A percentile compares a stretch with the other conserved stretches of the same genome.
Evolutionary conservation across 1,140 invertebrate genomes (phyloP).

Genomic region (Sitobion miscanthi): DNA sequence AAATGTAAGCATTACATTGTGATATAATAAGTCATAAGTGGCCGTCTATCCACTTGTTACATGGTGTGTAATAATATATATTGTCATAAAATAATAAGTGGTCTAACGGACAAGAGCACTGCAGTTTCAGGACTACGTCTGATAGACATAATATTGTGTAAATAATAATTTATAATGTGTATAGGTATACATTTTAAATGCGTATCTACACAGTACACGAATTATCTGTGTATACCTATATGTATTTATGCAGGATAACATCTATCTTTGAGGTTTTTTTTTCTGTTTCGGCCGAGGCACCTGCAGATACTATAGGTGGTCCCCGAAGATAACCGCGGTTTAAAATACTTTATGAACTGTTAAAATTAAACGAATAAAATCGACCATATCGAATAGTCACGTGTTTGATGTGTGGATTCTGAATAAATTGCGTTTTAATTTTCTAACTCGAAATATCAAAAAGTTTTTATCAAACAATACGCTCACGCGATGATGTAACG

Average conservation of each 20-base stretch:
- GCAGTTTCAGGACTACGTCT: not conserved
- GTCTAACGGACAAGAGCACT: not conserved
- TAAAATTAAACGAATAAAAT: not conserved
- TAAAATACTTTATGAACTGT: not conserved
- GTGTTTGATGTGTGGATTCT: not conserved
- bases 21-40: constrained; percentile 11
- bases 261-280: not conserved
- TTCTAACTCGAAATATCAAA: too few relatives aligned
- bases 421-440: too few relatives aligned
- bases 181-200: not conserved
- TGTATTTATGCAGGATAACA: not conserved
- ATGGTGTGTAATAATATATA: not conserved
- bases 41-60: not conserved
- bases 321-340: not conserved
- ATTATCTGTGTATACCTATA: not conserved
- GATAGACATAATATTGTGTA: not conserved
- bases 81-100: constrained; percentile 30
- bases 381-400: too few relatives aligned
- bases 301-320: not conserved
- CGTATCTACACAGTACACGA: not conserved
- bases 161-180: not conserved
- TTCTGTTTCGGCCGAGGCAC: not conserved
- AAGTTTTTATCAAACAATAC: too few relatives aligned
- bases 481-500: too few relatives aligned
- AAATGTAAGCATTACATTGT: not conserved